Evolutionary conservation across 2,797 vertebrate genomes (phyloP), one percentile per base, ranked within the genome.

Genomic region (Dryobates pubescens): DNA sequence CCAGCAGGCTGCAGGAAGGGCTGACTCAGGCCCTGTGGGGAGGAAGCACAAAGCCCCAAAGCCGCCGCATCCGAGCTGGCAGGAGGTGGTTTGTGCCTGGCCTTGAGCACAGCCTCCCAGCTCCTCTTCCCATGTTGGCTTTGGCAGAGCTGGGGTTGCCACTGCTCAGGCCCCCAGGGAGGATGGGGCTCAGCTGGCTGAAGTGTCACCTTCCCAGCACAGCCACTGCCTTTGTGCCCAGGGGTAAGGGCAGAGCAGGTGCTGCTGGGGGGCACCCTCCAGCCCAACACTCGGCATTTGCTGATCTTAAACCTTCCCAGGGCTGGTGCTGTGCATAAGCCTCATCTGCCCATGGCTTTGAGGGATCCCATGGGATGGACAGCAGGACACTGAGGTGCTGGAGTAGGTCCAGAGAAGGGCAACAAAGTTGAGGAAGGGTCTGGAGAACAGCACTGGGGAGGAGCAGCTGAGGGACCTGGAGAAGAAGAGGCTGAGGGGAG

Each of bases 31-130:
- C 4, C 2, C 0, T 0, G 54, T 29, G 89, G 84, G 79, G 74
- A 95, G 89, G 92, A 93, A 92, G 64, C 82, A 18, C 17, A 84
- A 91, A 79, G 36, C 93, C 88, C 78, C 61, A 24, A 83, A 89
- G 82, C 95, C 38, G 0, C 89, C 7, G 93, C 78, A 90, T 81
- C 84, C 47, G 49, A 22, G 57, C 72, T 12, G 95, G 84, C 89
- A 88, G 94, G 86, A 95, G 86, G 84, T 92, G 92, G 89, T 89
- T 95, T 90, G 86, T 1, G 7, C 61, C 8, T 0, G 54, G 77
- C 38, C 13, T 13, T 1, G 19, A 43, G 62, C 11, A 3, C 8
- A 16, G 47, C 67, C 76, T 62, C n/a, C 2, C 57, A 10, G 3
- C 30, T 19, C 13, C 2, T 3, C 80, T 43, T 62, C 73, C 70